A percentile compares a stretch with the other conserved stretches of the same genome.
Evolutionary conservation across 2,113 vertebrate species (phyloP).

Genomic region (Cygnus buccinator): DNA sequence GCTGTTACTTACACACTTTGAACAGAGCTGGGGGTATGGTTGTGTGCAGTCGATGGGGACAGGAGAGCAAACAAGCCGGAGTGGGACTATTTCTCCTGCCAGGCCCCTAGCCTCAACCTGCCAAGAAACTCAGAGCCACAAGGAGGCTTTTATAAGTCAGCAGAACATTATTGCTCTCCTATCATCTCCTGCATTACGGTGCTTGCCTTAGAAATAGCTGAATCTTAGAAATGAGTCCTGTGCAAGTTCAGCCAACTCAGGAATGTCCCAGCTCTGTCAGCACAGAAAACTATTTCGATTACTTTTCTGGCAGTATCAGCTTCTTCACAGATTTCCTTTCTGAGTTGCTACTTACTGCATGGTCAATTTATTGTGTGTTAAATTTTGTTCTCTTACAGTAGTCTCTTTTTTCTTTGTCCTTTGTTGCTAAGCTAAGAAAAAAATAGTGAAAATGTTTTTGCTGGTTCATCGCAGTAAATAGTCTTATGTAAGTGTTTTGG

Average conservation of each 20-base stretch:
- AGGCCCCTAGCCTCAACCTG: not conserved
- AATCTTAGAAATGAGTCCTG: slow-evolving; percentile 2
- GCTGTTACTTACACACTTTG: not conserved
- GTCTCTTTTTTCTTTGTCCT: not conserved
- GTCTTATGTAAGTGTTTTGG: not conserved
- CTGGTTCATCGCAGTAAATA: not conserved
- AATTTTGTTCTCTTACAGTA: not conserved
- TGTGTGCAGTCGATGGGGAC: accelerated
- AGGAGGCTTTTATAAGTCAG: slow-evolving; percentile 1
- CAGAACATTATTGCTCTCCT: not conserved
- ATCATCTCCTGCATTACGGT: not conserved
- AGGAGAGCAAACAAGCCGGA: not conserved
- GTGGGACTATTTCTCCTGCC: not conserved
- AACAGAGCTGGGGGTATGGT: not conserved
- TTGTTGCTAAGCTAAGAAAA: not conserved
- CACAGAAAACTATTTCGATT: not conserved
- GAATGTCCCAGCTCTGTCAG: slow-evolving; percentile 35
- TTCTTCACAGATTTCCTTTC: slow-evolving; percentile 21
- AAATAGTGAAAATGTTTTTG: not conserved
- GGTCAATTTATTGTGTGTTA: not conserved
- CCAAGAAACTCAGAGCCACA: not conserved
- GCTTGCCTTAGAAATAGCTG: not conserved
- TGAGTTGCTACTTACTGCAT: not conserved
- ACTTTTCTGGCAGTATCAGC: slow-evolving; percentile 35
- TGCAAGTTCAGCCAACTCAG: not conserved